These are phyloP conservation scores for Phragmatobia fuliginosa DNA, from an alignment of 2,888 invertebrate genomes.

Conservation along the genomic window DNA sequence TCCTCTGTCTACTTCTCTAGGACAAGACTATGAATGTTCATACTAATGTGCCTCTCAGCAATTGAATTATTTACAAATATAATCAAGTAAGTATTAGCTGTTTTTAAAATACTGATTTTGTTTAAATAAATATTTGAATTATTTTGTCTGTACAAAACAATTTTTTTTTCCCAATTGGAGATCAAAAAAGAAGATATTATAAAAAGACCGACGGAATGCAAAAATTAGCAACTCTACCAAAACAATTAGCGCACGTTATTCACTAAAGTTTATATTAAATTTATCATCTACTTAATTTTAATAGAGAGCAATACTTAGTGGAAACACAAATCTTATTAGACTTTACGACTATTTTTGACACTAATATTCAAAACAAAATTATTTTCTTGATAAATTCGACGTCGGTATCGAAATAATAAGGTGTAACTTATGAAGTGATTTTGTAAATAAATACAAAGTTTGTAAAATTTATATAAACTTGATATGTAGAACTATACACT, in stretches of 20 bases:
- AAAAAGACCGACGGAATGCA: not conserved
- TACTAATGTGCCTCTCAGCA: no score
- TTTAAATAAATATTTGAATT: no score
- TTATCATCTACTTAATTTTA: conserved; percentile 16
- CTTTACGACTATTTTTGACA: conserved; percentile 11
- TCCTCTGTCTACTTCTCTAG: no score
- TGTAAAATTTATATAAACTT: conserved; percentile 11
- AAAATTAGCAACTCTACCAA: conserved; percentile 4
- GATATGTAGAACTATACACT: not conserved
- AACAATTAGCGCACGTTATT: not conserved
- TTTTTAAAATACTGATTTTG: no score
- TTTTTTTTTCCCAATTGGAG: no score
- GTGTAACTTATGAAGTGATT: conserved; percentile 5
- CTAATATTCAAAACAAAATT: conserved; percentile 18
- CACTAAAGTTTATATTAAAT: conserved; percentile 3
- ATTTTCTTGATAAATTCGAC: conserved; percentile 11
- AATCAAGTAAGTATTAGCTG: no score
- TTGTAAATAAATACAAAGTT: not conserved
- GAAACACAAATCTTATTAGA: conserved; percentile 18
- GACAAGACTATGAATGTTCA: no score
- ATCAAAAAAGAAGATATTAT: not conserved
- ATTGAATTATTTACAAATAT: no score
- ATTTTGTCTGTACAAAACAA: no score
- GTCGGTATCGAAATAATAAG: conserved; percentile 12
- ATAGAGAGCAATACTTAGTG: conserved; percentile 18